Conservation (phyloP, 2,113 vertebrate genomes). For the Embiotoca jacksoni region DNA sequence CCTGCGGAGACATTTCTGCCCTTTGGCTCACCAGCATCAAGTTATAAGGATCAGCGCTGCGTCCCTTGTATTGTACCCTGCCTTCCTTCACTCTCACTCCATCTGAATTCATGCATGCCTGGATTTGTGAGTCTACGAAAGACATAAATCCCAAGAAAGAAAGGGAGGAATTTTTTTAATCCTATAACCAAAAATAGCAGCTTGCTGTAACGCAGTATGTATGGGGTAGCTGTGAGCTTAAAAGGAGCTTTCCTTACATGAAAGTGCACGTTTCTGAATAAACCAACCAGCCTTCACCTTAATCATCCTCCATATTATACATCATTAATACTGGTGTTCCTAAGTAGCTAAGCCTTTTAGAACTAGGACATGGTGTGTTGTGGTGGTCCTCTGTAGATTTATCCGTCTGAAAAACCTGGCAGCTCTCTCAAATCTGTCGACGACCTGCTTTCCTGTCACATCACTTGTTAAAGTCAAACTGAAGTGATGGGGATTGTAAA, state of each 20-base stretch:
- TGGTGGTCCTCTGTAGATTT: conserved; percentile 59
- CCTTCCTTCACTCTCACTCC: conserved; percentile 29
- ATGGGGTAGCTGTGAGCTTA: conserved; percentile 49
- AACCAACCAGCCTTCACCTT: conserved; percentile 69
- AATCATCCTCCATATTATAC: conserved; percentile 68
- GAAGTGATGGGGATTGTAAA: conserved; percentile 71
- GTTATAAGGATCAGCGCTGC: conserved; percentile 56
- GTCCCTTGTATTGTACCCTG: conserved; percentile 34
- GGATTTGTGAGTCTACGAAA: conserved; percentile 54
- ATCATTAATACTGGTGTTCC: conserved; percentile 75
- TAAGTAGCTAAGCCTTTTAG: conserved; percentile 69
- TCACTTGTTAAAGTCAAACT: conserved; percentile 69
- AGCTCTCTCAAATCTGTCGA: conserved; percentile 72
- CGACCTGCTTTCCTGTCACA: conserved; percentile 75
- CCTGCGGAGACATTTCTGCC: conserved; percentile 67
- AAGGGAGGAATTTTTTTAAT: conserved; percentile 63
- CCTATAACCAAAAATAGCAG: conserved; percentile 73
- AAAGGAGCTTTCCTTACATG: conserved; percentile 61
- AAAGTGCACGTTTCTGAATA: conserved; percentile 66
- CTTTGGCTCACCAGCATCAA: conserved; percentile 60
- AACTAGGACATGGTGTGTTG: conserved; percentile 53
- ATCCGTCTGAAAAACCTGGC: conserved; percentile 56
- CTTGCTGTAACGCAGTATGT: conserved; percentile 51
- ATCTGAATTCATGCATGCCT: conserved; percentile 47
- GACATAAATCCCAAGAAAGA: conserved; percentile 47